Evolutionary conservation across 2,888 invertebrate species (phyloP), one percentile per base, ranked within the genome.

Genomic region (Latrodectus elegans): DNA sequence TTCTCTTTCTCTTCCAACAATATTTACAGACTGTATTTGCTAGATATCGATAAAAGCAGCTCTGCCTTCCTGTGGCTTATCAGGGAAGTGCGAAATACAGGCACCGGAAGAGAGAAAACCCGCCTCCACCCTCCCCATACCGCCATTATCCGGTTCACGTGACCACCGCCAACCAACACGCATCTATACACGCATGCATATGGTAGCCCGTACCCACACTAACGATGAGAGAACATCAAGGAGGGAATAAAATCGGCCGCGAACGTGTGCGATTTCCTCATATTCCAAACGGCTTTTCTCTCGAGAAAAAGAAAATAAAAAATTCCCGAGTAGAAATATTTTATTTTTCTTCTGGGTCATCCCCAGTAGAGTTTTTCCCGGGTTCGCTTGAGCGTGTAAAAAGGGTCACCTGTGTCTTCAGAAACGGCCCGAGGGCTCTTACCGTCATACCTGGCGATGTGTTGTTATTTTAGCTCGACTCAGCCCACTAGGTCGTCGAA

Each of bases 1-100:
- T 51, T 17, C n/a, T 74, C 22, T 74, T 74, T 17, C 49, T n/a
- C 53, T 74, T 74, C 74, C 74, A 49, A 51, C 49, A 49, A 26
- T 51, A 52, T n/a, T 51, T 73, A 49, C 51, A 53, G 73, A 49
- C 15, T 14, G n/a, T 12, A 17, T 26, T 68, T 87, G 88, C 83
- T 52, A 78, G 65, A 70, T 73, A 79, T 78, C 83, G 88, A 88
- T 88, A 88, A 88, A 82, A n/a, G 65, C 22, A 81, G 51, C 64
- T 60, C 14, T 67, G 65, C 78, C 79, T 88, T 83, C 83, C 88
- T 83, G 88, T 83, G 74, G 68, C 78, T 83, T 85, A 84, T 84
- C 85, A 85, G 85, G 84, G 84, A 88, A 88, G 88, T 84, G 76
- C 60, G 77, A 77, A 75, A 72, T 76, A 80, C 88, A 82, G 88